These are phyloP conservation scores for Buphagus erythrorhynchus DNA, from an alignment of 2,797 vertebrate species.

Conservation along the genomic window DNA sequence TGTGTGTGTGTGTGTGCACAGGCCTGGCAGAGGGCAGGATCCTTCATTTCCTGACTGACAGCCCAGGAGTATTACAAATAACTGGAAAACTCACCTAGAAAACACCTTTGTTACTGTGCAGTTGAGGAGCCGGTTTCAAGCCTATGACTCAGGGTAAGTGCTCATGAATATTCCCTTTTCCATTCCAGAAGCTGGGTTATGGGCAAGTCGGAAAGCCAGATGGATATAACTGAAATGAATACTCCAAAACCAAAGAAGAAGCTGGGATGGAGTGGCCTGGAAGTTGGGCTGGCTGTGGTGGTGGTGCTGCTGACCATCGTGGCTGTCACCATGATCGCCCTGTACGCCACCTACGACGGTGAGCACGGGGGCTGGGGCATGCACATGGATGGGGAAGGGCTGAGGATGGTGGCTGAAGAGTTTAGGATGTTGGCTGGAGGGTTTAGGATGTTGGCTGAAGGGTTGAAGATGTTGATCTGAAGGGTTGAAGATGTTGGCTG, in stretches of 20 bases:
- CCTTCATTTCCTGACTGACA: not conserved
- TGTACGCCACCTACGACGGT: conserved; percentile 89
- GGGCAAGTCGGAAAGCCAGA: conserved; percentile 89
- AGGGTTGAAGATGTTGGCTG: too few species aligned
- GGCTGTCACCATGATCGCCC: conserved; percentile 85
- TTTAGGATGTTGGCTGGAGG: too few species aligned
- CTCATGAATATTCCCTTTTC: not conserved
- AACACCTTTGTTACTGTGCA: not conserved
- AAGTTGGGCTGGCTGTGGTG: conserved; percentile 87
- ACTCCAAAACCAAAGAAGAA: conserved; percentile 88
- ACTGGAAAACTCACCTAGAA: not conserved
- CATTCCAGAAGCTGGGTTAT: conserved; percentile 86
- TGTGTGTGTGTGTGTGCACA: accelerated
- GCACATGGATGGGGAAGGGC: not conserved
- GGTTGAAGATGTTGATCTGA: too few species aligned
- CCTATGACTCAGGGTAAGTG: not conserved
- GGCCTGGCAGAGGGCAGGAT: not conserved
- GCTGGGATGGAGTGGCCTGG: conserved; percentile 86
- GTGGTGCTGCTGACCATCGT: conserved; percentile 86
- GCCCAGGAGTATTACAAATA: not conserved
- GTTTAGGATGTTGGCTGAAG: too few species aligned
- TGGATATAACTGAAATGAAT: conserved; percentile 90
- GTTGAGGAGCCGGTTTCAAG: not conserved
- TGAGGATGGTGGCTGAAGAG: too few species aligned
- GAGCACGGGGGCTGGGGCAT: not conserved